phyloP scores from a whole-genome alignment of 2,888 invertebrate genomes.

The Melieria crassipennis region DNA sequence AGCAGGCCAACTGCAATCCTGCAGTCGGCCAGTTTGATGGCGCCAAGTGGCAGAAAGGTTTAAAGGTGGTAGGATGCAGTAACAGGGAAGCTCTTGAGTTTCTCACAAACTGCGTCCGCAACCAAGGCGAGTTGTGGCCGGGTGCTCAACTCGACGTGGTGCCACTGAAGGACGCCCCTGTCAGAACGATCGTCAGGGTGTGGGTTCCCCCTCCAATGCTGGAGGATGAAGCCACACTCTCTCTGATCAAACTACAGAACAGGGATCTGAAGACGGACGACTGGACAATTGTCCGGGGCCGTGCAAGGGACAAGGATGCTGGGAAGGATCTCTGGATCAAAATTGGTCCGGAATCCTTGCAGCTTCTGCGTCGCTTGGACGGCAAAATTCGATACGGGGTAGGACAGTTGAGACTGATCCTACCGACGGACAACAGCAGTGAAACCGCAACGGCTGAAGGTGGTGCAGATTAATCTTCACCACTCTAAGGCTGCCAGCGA shows the following conservation, averaged over 20 bases:
- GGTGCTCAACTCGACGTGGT: not conserved
- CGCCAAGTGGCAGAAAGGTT: constrained; percentile 9
- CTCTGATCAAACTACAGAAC: too few species aligned
- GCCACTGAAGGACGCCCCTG: not conserved
- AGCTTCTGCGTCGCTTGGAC: not conserved
- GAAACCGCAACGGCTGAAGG: too few species aligned
- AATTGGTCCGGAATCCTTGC: constrained; percentile 7
- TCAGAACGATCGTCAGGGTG: not conserved
- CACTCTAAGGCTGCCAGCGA: too few species aligned
- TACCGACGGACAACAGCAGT: too few species aligned
- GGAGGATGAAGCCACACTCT: not conserved
- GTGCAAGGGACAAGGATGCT: not conserved
- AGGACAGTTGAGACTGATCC: too few species aligned
- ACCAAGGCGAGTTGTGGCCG: not conserved
- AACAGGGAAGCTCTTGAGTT: constrained; percentile 12
- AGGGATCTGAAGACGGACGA: too few species aligned
- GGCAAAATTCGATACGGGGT: not conserved
- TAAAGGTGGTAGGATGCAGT: constrained; percentile 21
- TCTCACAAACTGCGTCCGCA: not conserved
- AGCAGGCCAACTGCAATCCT: not conserved
- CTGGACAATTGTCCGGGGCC: too few species aligned
- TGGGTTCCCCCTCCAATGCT: not conserved
- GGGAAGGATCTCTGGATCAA: constrained; percentile 10
- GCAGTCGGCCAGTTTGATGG: too few species aligned
- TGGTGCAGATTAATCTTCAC: too few species aligned